phyloP scores from a whole-genome alignment of 2,797 vertebrate species.

The Gephyroberyx darwinii region DNA sequence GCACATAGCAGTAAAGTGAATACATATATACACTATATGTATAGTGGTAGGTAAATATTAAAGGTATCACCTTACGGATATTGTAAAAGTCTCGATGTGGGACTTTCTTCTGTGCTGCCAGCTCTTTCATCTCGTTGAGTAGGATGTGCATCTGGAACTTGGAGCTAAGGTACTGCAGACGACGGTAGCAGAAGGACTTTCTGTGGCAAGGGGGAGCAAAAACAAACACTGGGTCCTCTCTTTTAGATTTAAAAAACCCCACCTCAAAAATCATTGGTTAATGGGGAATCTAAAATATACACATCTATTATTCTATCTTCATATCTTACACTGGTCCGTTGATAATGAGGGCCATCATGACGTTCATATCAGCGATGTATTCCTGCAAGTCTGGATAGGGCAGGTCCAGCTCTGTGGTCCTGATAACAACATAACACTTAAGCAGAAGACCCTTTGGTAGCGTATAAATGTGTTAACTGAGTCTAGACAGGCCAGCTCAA shows the following conservation, averaged over 20 bases:
- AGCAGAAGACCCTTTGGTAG: conserved; percentile 2
- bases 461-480: conserved; percentile 19
- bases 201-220: conserved; percentile 70
- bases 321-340: conserved; percentile 91
- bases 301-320: not conserved
- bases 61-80: conserved; percentile 89
- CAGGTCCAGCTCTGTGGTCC: conserved; percentile 90
- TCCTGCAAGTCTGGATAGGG: conserved; percentile 92
- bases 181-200: conserved; percentile 97
- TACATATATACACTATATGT: too few species aligned
- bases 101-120: conserved; percentile 96
- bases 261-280: not conserved
- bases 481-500: conserved; percentile 11
- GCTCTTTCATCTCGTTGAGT: conserved; percentile 97
- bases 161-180: conserved; percentile 95
- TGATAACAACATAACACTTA: conserved; percentile 62
- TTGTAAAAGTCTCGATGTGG: conserved; percentile 98
- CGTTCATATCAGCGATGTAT: conserved; percentile 94
- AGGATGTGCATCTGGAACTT: conserved; percentile 99
- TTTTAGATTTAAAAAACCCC: conserved; percentile 79
- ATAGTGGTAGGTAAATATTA: too few species aligned
- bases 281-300: not conserved
- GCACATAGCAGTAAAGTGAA: too few species aligned
- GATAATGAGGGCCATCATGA: conserved; percentile 98
- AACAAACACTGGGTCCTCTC: conserved; percentile 68